Evolutionary conservation across 2,888 invertebrate genomes (phyloP).

Genomic region (Ptychoptera albimana): DNA sequence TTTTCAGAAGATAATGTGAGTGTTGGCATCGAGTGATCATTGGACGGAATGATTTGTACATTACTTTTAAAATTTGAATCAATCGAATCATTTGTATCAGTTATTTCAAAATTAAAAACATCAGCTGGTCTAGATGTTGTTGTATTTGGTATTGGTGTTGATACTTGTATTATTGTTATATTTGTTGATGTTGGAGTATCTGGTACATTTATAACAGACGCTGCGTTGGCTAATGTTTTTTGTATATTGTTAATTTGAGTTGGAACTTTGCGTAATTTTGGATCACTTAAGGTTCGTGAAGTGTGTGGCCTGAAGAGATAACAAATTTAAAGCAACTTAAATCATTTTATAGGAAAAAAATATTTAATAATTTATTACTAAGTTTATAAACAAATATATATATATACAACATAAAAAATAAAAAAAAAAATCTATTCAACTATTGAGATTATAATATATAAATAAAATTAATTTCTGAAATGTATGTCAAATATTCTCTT

Average conservation of each 20-base stretch:
- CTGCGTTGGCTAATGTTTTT: too few species aligned
- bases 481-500: too few species aligned
- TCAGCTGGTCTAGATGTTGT: slow-evolving; percentile 17
- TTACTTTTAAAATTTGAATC: slow-evolving; percentile 22
- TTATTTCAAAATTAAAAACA: slow-evolving; percentile 23
- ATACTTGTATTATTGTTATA: slow-evolving; percentile 44
- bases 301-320: slow-evolving; percentile 21
- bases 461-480: too few species aligned
- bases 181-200: slow-evolving; percentile 23
- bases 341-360: too few species aligned
- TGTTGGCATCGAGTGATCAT: slow-evolving; percentile 9
- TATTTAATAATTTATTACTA: too few species aligned
- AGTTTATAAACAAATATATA: too few species aligned
- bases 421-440: too few species aligned
- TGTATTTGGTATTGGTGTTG: slow-evolving; percentile 12
- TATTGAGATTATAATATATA: too few species aligned
- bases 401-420: too few species aligned
- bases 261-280: background rate
- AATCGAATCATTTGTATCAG: background rate
- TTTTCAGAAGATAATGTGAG: background rate
- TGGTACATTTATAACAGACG: background rate
- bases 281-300: slow-evolving; percentile 21
- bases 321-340: too few species aligned
- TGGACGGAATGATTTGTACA: slow-evolving; percentile 33
- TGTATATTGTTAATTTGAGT: too few species aligned